Conservation (phyloP, 2,888 invertebrate genomes). For the Sericinus montela region DNA sequence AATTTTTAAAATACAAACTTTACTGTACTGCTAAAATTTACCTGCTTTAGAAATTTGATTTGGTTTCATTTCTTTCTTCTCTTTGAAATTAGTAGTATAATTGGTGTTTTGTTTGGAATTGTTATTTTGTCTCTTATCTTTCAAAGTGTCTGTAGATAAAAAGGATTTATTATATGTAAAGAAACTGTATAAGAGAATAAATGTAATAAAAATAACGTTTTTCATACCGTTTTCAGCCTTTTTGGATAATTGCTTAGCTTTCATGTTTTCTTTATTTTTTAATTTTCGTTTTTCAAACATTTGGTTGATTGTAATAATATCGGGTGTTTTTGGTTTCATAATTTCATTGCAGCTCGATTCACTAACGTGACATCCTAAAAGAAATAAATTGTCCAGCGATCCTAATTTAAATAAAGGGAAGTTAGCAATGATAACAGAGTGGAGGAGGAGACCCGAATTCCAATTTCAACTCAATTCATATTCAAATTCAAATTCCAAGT, state of each 20-base stretch:
- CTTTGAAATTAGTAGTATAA: not conserved
- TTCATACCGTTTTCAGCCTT: constrained; percentile 2
- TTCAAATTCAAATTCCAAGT: no score
- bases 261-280: constrained; percentile 4
- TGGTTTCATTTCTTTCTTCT: not conserved
- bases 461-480: no score
- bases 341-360: not conserved
- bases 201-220: no score
- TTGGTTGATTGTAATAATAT: constrained; percentile 3
- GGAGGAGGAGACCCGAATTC: no score
- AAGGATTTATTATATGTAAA: not conserved
- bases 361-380: not conserved
- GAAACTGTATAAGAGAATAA: not conserved
- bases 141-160: not conserved
- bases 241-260: not conserved
- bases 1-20: no score
- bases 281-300: constrained; percentile 10
- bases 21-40: not conserved
- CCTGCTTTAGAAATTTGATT: not conserved
- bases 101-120: not conserved
- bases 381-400: not conserved
- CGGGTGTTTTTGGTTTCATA: not conserved
- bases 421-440: no score
- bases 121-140: not conserved
- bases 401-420: no score